Evolutionary conservation across 2,888 invertebrate genomes (phyloP).

Genomic region (Clistopyga incitator): DNA sequence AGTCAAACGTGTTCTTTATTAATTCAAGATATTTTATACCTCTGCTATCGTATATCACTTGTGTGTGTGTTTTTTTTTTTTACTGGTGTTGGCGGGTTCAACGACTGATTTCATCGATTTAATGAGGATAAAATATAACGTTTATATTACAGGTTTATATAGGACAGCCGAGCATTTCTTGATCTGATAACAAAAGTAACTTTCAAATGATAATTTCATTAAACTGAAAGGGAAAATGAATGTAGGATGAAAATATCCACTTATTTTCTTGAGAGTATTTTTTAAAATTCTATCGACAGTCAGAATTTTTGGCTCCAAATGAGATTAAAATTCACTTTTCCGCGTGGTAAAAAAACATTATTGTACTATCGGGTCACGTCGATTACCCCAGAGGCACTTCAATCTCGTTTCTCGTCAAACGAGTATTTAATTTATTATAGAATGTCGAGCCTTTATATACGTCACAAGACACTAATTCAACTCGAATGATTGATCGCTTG

Average conservation of each 20-base stretch:
- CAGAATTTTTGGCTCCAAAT: too few relatives aligned
- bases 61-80: constrained; percentile 2
- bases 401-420: constrained; percentile 55
- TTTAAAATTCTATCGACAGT: background rate
- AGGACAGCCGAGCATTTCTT: background rate
- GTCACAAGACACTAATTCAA: constrained; percentile 17
- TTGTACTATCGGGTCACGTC: constrained; percentile 49
- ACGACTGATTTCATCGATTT: constrained; percentile 24
- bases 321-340: background rate
- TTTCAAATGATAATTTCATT: background rate
- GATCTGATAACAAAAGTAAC: background rate
- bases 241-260: background rate
- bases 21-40: constrained; percentile 16
- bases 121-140: background rate
- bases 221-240: background rate
- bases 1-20: constrained; percentile 48
- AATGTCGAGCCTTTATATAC: constrained; percentile 4
- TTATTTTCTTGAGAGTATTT: background rate
- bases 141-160: background rate
- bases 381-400: constrained; percentile 48
- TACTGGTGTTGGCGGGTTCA: constrained; percentile 15
- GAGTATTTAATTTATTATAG: constrained; percentile 41
- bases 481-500: constrained; percentile 47
- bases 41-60: background rate
- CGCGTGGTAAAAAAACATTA: background rate